phyloP scores from a whole-genome alignment of 2,113 vertebrate genomes.

The Laticauda colubrina region DNA sequence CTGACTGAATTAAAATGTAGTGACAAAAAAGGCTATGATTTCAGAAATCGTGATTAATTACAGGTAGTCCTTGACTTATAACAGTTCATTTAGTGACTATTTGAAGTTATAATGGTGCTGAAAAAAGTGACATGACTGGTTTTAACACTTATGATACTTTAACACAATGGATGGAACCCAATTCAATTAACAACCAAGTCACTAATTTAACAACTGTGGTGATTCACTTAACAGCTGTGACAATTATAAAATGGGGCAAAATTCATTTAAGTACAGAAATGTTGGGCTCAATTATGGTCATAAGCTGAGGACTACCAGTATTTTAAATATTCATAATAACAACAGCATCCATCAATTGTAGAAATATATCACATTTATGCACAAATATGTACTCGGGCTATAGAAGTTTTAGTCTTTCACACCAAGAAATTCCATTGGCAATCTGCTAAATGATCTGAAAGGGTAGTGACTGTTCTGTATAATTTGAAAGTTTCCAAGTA shows the following conservation, averaged over 20 bases:
- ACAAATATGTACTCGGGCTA: background rate
- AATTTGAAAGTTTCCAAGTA: too few relatives aligned
- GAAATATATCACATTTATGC: background rate
- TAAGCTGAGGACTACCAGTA: background rate
- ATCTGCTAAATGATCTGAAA: background rate
- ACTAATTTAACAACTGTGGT: background rate
- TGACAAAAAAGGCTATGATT: background rate
- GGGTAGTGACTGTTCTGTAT: too few relatives aligned
- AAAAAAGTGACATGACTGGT: background rate
- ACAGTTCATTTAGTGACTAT: background rate
- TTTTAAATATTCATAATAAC: background rate
- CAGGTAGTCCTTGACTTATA: background rate
- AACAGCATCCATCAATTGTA: background rate
- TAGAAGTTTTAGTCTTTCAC: background rate
- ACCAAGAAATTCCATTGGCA: background rate
- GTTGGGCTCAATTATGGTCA: background rate
- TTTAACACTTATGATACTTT: background rate
- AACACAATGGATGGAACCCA: background rate
- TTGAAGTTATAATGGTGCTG: background rate
- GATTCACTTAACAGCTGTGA: background rate
- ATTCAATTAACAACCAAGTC: background rate
- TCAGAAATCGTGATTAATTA: background rate
- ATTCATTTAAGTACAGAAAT: background rate
- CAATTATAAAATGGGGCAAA: background rate
- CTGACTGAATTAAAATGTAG: background rate